Conservation (phyloP, 30 jellyfish, hydroid and myxozoan genomes). For the Cassiopea andromeda region DNA sequence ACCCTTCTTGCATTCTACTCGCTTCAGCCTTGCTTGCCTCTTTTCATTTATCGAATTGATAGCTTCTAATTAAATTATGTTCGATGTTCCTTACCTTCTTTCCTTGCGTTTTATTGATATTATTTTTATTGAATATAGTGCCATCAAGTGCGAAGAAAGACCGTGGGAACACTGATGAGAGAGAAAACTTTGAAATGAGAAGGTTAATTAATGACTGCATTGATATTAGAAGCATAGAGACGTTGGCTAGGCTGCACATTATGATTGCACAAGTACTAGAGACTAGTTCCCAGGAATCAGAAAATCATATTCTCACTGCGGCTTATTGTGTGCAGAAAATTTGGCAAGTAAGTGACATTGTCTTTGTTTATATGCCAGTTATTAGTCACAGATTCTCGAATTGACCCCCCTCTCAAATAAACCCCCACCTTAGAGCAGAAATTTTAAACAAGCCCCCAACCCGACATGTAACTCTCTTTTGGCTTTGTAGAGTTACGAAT, state of each 20-base stretch:
- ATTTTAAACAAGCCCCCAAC: no score
- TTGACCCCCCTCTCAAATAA: background rate
- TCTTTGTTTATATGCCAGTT: no score
- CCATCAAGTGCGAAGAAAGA: conserved; percentile 45
- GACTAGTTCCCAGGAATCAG: conserved; percentile 13
- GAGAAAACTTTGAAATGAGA: conserved; percentile 11
- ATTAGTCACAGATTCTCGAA: background rate
- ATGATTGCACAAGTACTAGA: conserved; percentile 59
- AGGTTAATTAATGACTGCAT: conserved; percentile 28
- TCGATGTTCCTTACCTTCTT: no score
- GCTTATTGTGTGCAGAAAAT: conserved; percentile 60
- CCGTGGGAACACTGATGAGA: background rate
- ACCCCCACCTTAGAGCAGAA: no score
- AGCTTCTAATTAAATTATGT: no score
- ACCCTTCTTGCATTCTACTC: no score
- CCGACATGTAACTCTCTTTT: no score
- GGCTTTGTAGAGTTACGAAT: no score
- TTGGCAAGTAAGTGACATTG: conserved; percentile 53
- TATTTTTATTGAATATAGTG: background rate
- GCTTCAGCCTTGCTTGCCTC: no score
- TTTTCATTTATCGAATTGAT: no score
- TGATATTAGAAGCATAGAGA: conserved; percentile 57
- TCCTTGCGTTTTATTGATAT: no score
- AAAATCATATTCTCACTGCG: conserved; percentile 47
- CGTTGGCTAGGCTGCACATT: conserved; percentile 50